Base-by-base conservation (phyloP, 2,113 vertebrate genomes). In the Apteryx mantelli region DNA sequence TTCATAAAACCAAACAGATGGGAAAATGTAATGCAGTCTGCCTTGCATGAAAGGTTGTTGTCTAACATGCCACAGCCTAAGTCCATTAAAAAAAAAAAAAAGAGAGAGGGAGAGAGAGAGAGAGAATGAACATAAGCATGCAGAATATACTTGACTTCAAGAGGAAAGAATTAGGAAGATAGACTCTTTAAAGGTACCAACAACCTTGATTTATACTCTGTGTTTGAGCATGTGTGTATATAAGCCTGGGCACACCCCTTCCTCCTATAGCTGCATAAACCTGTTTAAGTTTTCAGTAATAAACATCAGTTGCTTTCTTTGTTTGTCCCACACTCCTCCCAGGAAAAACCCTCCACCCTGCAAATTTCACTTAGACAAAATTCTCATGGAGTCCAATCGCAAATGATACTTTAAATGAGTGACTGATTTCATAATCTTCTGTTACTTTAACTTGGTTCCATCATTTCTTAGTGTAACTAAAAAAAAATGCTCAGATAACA, bases 171-270 rank as follows among this genome's bases (percentile, higher is more conserved):
- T 30, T 14, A 70, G 34, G 46, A 64, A 84, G 3, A 34, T 1
- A 44, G 25, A 18, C 48, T 52, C 9, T 66, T 75, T 1, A 30
- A 61, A 74, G 32, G 22, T 18, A n/a, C 16, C 42, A 68, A 21
- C 11, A 63, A 40, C 0, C 1, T 21, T 53, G 19, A 34, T 64
- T 64, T 53, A 75, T 0, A 0, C 17, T 61, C 7, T 18, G 42
- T 9, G 32, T 0, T 1, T n/a, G 44, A 7, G 20, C n/a, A 78
- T 2, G 2, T 1, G 0, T 17, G 26, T 4, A 10, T 3, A 5
- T 9, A 44, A 78, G 6, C 50, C 53, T 3, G 65, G 25, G 26
- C 22, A 48, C 2, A 32, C 15, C 11, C 9, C 53, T 73, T 84
- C 53, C 46, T 58, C 65, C 50, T 32, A 5, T 12, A 42, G 11